Base-by-base conservation (phyloP, 2,113 vertebrate species). In the Pachycephala philippinensis region DNA sequence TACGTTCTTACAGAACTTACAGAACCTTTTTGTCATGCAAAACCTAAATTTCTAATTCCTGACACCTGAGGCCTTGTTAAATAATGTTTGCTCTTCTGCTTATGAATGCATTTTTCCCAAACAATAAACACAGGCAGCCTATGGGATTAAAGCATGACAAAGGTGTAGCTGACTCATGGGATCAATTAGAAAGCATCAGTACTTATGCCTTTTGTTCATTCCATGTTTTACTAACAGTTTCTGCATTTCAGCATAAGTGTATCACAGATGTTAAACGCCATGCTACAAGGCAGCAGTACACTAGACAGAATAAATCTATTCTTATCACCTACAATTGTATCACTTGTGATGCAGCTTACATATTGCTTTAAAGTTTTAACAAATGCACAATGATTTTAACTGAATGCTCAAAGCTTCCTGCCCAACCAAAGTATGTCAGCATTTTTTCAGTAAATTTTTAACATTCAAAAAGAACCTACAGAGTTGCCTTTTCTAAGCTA, bases 131-230 rank as follows among this genome's bases (percentile, higher is more conserved):
- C 76, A 57, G 69, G 79, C 92, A 92, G 95, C 96, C 96, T 94
- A 72, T 91, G 97, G 97, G 98, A 98, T 97, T 98, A 97, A 92
- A 92, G 92, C 87, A 82, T 76, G 89, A 97, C 96, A 98, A 97
- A 98, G 87, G 87, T 97, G 95, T 68, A 96, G 97, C 97, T 98
- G 97, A 97, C 98, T 98, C 97, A 97, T 66, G 97, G 98, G 98
- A 97, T 97, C 97, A 98, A 98, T 98, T 98, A 98, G 84, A 97
- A 96, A 97, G 93, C 93, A 97, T 87, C 84, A 87, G 89, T 84
- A 94, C 96, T 95, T 95, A 77, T 7, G 88, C 75, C 91, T 96
- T 95, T 97, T 96, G 89, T 95, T 92, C 92, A 85, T 75, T 44
- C 70, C 64, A 6, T 78, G 84, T 94, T 97, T 94, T 64, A 91